phyloP scores from a whole-genome alignment of 2,797 vertebrate species.

The Tenualosa thibaudeaui region DNA sequence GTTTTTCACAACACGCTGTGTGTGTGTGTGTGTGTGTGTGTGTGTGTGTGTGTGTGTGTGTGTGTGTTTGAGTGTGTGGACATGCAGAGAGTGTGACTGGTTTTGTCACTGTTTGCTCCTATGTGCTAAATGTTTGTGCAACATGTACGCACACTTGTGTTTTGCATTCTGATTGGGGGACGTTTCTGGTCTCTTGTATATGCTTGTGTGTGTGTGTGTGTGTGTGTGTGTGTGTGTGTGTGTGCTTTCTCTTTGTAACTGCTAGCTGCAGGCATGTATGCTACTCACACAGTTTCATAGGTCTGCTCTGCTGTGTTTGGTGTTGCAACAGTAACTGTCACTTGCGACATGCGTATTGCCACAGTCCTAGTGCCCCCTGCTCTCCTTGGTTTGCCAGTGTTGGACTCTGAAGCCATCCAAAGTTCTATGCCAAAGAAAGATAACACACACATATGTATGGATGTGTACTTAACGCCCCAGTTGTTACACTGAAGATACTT shows the following conservation, averaged over 20 bases:
- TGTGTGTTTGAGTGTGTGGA: slow-evolving; percentile 8
- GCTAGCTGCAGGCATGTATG: background rate
- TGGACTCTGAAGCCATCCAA: slow-evolving; percentile 24
- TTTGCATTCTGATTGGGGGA: slow-evolving; percentile 27
- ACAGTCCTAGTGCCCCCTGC: background rate
- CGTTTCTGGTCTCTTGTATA: background rate
- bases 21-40: slow-evolving; percentile 17
- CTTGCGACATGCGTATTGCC: background rate
- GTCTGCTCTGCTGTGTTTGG: slow-evolving; percentile 1
- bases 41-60: slow-evolving; percentile 23
- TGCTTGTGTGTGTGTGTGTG: slow-evolving; percentile 3
- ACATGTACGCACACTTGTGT: background rate
- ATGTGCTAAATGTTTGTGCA: slow-evolving; percentile 1
- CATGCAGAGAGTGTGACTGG: background rate
- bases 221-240: slow-evolving; percentile 30
- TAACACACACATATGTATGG: background rate
- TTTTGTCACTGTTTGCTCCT: slow-evolving; percentile 5
- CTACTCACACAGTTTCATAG: background rate
- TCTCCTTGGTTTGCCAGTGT: background rate
- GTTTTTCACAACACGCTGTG: slow-evolving; percentile 7
- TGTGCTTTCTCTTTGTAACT: slow-evolving; percentile 10
- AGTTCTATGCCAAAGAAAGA: slow-evolving; percentile 58
- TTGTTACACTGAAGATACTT: slow-evolving; percentile 65
- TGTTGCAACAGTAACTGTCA: slow-evolving; percentile 1
- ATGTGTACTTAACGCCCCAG: slow-evolving; percentile 59